These are phyloP conservation scores for Cetonia aurata DNA, from an alignment of 2,888 invertebrate species.

Conservation along the genomic window DNA sequence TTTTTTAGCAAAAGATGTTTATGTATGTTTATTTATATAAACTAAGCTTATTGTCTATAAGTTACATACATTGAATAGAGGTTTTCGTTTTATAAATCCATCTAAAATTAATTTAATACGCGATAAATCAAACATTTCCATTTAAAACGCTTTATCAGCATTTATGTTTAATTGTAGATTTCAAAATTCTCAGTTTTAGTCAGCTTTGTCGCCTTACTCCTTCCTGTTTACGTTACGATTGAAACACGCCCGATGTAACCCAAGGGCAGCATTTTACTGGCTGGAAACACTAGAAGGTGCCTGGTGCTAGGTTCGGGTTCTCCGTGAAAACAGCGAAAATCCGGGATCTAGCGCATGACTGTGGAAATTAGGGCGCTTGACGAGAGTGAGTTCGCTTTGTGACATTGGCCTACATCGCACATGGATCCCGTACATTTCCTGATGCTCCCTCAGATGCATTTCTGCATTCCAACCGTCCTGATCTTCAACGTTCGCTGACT, in stretches of 20 bases:
- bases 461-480: conserved; percentile 39
- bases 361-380: conserved; percentile 43
- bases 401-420: conserved; percentile 47
- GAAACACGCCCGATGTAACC: conserved; percentile 5
- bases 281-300: conserved; percentile 9
- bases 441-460: conserved; percentile 44
- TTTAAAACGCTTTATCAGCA: too few species aligned
- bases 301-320: conserved; percentile 38
- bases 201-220: not conserved
- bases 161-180: too few species aligned
- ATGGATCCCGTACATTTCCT: conserved; percentile 42
- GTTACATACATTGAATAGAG: too few species aligned
- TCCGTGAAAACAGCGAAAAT: conserved; percentile 41
- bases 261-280: conserved; percentile 15
- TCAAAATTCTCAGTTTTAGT: not conserved
- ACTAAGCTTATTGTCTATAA: too few species aligned
- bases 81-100: too few species aligned
- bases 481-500: conserved; percentile 34
- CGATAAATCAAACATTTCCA: too few species aligned
- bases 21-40: too few species aligned
- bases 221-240: too few species aligned
- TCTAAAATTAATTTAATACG: too few species aligned
- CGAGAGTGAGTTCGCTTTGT: conserved; percentile 47
- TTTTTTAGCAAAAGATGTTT: too few species aligned
- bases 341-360: conserved; percentile 43